Evolutionary conservation across 2,888 invertebrate genomes (phyloP), one percentile per base, ranked within the genome.

Genomic region (Crocallis elinguaria): DNA sequence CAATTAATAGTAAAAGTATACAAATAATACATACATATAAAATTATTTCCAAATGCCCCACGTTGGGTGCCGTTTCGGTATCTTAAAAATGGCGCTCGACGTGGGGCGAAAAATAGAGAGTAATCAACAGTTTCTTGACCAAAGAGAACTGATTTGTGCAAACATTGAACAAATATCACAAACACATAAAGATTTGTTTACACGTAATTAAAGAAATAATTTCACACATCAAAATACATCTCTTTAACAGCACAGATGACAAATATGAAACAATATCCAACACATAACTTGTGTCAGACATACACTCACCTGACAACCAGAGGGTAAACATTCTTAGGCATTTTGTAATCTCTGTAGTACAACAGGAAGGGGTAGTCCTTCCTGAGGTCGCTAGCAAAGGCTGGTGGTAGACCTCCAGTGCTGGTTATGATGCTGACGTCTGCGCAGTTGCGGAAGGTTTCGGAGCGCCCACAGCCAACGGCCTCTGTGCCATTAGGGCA

Each of bases 371-470:
- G 96, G 76, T 96, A 95, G 75, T 93, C 92, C 30, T 86, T 82
- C 32, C 84, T 70, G 56, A 94, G 92, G 66, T 92, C 88, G 3
- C 90, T 92, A 2, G 94, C 93, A 77, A 96, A 95, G 60, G 94
- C 88, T 8, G 96, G 96, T 0, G 95, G 92, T 2, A 95, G 93
- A 45, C 95, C 95, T 2, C 94, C 95, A 1, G 96, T 95, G 79
- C 94, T 96, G 21, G 96, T 96, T 5, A 95, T 90, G 62, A 98
- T 95, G 48, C 94, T 94, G 50, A 98, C 94, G 79, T 98, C 98
- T 0, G 98, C 97, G 76, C 98, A 98, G 79, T 98, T 98, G 55
- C 96, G 92, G 86, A 98, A 98, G 0, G 97, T 97, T 86, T 98
- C 98, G 6, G 97, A 96, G 60, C 94, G 93, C n/a, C 98, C 98